Evolutionary conservation across 2,797 vertebrate species (phyloP).

Genomic region (Sebastiscus albofasciatus): DNA sequence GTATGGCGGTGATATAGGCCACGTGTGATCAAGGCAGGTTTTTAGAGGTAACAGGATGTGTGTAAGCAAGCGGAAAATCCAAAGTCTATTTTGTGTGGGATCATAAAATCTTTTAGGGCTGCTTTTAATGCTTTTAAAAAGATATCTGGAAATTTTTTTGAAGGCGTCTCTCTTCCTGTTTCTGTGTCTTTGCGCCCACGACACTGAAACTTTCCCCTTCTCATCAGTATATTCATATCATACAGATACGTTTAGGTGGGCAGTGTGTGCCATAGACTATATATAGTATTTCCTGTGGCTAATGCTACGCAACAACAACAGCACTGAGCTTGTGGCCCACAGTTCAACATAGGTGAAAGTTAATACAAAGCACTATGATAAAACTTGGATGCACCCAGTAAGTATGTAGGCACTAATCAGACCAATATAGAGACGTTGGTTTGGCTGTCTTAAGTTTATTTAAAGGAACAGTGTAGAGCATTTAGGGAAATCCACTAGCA

Average conservation of each 20-base stretch:
- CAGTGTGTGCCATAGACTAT: neutral
- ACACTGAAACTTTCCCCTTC: neutral
- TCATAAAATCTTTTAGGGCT: constrained; percentile 25
- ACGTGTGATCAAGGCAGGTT: constrained; percentile 42
- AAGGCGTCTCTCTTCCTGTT: neutral
- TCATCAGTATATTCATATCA: constrained; percentile 14
- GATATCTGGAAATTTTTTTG: neutral
- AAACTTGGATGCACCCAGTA: neutral
- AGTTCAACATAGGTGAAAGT: neutral
- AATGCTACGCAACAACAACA: neutral
- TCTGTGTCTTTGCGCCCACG: neutral
- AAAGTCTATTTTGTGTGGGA: constrained; percentile 11
- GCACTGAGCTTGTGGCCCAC: neutral
- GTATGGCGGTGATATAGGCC: constrained; percentile 32
- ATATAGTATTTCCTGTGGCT: neutral
- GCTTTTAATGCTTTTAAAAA: constrained; percentile 26
- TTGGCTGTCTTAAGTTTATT: neutral
- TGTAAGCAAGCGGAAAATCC: constrained; percentile 31
- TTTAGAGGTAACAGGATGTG: constrained; percentile 38
- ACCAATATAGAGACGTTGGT: neutral
- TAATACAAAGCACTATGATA: neutral
- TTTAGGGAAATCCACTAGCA: no score
- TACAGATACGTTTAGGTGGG: neutral
- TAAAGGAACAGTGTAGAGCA: no score
- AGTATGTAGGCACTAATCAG: neutral